These are phyloP conservation scores for Probaryconus sp. DNA, from an alignment of 1,140 invertebrate species.

Conservation along the genomic window DNA sequence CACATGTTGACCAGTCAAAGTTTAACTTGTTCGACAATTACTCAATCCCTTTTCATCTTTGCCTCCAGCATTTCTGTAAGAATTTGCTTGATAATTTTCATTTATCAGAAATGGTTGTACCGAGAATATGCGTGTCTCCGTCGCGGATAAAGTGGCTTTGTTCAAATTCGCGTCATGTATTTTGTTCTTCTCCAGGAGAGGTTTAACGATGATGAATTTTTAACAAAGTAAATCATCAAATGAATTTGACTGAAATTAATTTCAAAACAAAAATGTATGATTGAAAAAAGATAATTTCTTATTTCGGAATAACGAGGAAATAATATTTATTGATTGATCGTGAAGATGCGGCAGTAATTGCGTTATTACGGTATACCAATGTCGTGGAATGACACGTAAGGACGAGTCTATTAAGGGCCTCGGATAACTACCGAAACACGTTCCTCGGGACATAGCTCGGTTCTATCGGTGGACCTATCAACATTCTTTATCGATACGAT, in stretches of 20 bases:
- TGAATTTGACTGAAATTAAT: too few species aligned
- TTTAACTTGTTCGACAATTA: constrained; percentile 57
- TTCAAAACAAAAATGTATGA: too few species aligned
- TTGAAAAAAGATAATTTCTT: too few species aligned
- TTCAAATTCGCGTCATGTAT: too few species aligned
- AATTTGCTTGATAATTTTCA: constrained; percentile 18
- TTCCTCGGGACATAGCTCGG: constrained; percentile 51
- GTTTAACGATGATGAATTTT: too few species aligned
- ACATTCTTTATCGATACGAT: constrained; percentile 75
- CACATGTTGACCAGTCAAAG: constrained; percentile 58
- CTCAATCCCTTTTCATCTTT: constrained; percentile 46
- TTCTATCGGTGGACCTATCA: constrained; percentile 70
- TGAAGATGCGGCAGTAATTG: constrained; percentile 40
- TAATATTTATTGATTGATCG: constrained; percentile 33
- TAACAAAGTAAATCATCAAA: too few species aligned
- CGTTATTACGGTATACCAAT: constrained; percentile 53
- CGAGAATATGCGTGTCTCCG: too few species aligned
- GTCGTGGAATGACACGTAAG: constrained; percentile 64
- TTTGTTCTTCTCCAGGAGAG: too few species aligned
- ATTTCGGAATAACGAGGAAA: constrained; percentile 27
- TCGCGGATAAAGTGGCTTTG: too few species aligned
- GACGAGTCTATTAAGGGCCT: constrained; percentile 70
- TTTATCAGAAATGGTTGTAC: constrained; percentile 17
- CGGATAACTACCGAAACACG: constrained; percentile 66
- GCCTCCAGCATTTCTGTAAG: constrained; percentile 21